phyloP scores from a whole-genome alignment of 2,797 vertebrate genomes.

The Ispidina lecontei region DNA sequence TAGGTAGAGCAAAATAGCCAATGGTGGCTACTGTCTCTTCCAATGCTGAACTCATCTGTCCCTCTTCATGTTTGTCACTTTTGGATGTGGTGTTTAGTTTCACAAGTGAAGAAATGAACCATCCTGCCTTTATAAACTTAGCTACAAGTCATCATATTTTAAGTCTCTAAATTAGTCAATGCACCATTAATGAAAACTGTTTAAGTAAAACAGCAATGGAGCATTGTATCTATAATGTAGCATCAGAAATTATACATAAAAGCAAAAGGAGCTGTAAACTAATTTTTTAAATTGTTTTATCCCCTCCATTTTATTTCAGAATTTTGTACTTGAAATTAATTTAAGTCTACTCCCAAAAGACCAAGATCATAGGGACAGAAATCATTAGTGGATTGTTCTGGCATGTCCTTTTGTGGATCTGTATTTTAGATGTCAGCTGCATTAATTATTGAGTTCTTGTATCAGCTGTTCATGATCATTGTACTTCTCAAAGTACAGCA shows the following conservation, averaged over 20 bases:
- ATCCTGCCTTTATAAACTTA: neutral
- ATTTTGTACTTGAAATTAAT: neutral
- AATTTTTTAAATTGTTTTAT: neutral
- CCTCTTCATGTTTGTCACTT: neutral
- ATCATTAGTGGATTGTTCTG: neutral
- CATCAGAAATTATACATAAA: neutral
- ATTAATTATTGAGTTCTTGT: neutral
- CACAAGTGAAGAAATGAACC: neutral
- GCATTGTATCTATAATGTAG: neutral
- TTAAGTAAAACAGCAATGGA: neutral
- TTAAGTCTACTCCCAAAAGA: neutral
- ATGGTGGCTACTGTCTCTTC: neutral
- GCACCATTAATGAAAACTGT: neutral
- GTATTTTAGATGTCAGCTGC: rapidly evolving
- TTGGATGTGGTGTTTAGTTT: neutral
- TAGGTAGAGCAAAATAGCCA: neutral
- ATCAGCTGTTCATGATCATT: neutral
- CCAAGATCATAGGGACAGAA: neutral
- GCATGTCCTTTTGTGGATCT: neutral
- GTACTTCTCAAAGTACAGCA: neutral
- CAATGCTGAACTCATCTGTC: neutral
- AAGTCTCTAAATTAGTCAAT: neutral
- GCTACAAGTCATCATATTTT: neutral
- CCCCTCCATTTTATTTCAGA: neutral
- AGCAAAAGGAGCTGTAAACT: neutral